A percentile compares a stretch with the other conserved stretches of the same genome.
These are phyloP conservation scores for Belgica antarctica DNA, from an alignment of 2,888 invertebrate species.

Conservation along the genomic window DNA sequence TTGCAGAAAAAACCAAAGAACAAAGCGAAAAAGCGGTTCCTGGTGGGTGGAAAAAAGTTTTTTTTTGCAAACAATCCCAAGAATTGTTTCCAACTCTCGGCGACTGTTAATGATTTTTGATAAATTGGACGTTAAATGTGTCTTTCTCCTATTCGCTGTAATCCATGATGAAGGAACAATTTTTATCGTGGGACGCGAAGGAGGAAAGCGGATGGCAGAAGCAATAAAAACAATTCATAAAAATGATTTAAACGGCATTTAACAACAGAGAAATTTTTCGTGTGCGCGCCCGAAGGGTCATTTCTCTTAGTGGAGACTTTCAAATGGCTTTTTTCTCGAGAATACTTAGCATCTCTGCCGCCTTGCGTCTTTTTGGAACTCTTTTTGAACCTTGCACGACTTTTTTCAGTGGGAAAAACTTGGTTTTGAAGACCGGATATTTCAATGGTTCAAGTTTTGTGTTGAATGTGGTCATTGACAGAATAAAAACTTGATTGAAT, in stretches of 20 bases:
- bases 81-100: background rate
- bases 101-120: constrained; percentile 42
- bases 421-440: too few species aligned
- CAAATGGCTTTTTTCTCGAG: too few species aligned
- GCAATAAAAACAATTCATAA: constrained; percentile 28
- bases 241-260: constrained; percentile 30
- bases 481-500: too few species aligned
- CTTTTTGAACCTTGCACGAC: too few species aligned
- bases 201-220: background rate
- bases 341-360: too few species aligned
- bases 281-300: constrained; percentile 4
- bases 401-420: too few species aligned
- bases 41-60: background rate
- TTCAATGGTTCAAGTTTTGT: too few species aligned
- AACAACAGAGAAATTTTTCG: constrained; percentile 15
- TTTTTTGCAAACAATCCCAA: constrained; percentile 7
- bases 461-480: too few species aligned
- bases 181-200: constrained; percentile 21
- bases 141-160: constrained; percentile 20
- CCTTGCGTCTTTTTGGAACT: too few species aligned
- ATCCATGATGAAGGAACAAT: constrained; percentile 5
- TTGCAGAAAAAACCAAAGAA: background rate
- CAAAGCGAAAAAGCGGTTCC: too few species aligned
- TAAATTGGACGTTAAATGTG: constrained; percentile 43
- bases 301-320: too few species aligned